Evolutionary conservation across 2,888 invertebrate species (phyloP).

Genomic region (Aelia acuminata): DNA sequence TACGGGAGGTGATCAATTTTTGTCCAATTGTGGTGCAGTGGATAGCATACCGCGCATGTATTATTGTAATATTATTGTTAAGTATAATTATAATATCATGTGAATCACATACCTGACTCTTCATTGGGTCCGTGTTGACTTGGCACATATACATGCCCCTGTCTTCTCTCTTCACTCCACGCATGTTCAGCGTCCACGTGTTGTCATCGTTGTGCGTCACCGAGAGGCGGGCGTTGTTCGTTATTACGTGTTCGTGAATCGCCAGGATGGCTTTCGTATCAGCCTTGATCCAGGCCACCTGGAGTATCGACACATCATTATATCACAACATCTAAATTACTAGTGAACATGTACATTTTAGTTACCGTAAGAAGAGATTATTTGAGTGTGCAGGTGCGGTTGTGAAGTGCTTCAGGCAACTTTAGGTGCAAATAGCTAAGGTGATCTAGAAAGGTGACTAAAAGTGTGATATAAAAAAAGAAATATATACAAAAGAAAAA

Average conservation of each 20-base stretch:
- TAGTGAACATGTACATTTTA: not conserved
- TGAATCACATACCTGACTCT: slow-evolving; percentile 82
- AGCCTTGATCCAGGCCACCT: slow-evolving; percentile 96
- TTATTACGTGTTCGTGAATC: slow-evolving; percentile 94
- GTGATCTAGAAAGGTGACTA: slow-evolving; percentile 40
- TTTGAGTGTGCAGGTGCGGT: slow-evolving; percentile 16
- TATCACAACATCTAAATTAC: not conserved
- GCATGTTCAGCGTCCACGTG: slow-evolving; percentile 92
- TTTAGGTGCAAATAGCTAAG: slow-evolving; percentile 15
- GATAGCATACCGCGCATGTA: too few relatives aligned
- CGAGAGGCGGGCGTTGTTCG: slow-evolving; percentile 89
- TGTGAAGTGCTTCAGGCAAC: not conserved
- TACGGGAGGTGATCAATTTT: too few relatives aligned
- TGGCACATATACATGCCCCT: slow-evolving; percentile 95
- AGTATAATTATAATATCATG: not conserved
- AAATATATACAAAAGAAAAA: too few relatives aligned
- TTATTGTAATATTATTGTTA: too few relatives aligned
- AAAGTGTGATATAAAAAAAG: not conserved
- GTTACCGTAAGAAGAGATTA: slow-evolving; percentile 4
- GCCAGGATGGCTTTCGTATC: slow-evolving; percentile 94
- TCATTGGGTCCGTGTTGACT: slow-evolving; percentile 95
- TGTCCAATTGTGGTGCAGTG: too few relatives aligned
- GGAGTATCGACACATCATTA: slow-evolving; percentile 65
- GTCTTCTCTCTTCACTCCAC: slow-evolving; percentile 87
- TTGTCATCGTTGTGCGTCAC: slow-evolving; percentile 94